These are phyloP conservation scores for Gobionotothen gibberifrons DNA, from an alignment of 2,797 vertebrate species.

Conservation along the genomic window DNA sequence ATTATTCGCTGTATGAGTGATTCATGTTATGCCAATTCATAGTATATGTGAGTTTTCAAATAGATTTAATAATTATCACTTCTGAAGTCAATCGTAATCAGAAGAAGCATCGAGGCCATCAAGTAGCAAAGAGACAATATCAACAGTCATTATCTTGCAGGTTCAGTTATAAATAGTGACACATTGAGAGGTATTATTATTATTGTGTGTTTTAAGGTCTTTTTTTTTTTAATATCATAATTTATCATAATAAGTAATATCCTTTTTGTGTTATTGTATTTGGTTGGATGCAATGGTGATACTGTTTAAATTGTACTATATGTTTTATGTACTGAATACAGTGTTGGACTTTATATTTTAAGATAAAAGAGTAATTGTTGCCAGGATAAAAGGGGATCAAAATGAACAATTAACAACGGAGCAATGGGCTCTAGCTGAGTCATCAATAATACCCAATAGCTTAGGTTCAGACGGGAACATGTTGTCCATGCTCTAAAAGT, in stretches of 20 bases:
- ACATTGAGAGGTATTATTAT: background rate
- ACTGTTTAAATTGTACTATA: background rate
- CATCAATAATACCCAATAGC: background rate
- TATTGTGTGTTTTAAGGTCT: background rate
- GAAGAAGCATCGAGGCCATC: background rate
- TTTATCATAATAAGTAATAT: too few species aligned
- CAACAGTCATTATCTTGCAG: background rate
- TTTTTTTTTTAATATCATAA: background rate
- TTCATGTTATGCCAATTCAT: constrained; percentile 19
- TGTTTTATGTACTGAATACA: background rate
- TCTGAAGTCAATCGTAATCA: constrained; percentile 30
- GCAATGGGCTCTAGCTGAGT: background rate
- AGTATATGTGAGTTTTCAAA: constrained; percentile 12
- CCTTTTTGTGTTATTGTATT: background rate
- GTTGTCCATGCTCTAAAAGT: background rate
- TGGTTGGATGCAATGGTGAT: background rate
- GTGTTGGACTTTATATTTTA: background rate
- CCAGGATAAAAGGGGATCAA: background rate
- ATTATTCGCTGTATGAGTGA: constrained; percentile 13
- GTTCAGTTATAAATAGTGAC: background rate
- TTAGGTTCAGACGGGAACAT: background rate
- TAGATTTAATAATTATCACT: constrained; percentile 5
- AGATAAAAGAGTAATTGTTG: constrained; percentile 1
- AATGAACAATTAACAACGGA: constrained; percentile 13
- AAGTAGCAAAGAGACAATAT: background rate